Evolutionary conservation across 2,888 invertebrate genomes (phyloP), one percentile per base, ranked within the genome.

Genomic region (Acleris holmiana): DNA sequence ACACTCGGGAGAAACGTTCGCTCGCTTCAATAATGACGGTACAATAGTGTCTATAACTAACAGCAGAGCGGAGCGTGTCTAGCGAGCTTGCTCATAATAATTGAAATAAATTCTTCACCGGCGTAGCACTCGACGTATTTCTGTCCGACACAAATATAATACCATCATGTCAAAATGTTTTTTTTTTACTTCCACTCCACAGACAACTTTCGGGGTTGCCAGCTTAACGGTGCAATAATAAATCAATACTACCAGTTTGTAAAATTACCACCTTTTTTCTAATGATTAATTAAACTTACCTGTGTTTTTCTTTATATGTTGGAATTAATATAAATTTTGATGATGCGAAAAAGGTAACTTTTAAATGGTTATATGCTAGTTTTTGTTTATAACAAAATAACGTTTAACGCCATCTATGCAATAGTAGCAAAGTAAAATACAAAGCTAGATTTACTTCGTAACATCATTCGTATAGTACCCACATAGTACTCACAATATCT

Each of bases 61-160:
- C 82, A 76, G 83, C 78, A 81, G 77, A 77, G 85, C 82, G 80
- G 86, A 79, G 81, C 80, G 79, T 77, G 80, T 80, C 79, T 76
- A 82, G 77, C 77, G 80, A 84, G 84, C 84, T 83, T 85, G 86
- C 78, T 85, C 89, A 89, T 90, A 78, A 73, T 88, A 90, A 85
- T 89, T 87, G 84, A 89, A 90, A 88, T 88, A 90, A 90, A 89
- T 86, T 86, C 82, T 87, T 80, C 86, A 79, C 91, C 91, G 91
- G 91, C 83, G 84, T 80, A 88, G 78, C 81, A 81, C 82, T 73
- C 82, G 84, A 85, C 86, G 85, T 88, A 86, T 85, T 86, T 87
- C 86, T 77, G 77, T 86, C 78, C 82, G 87, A 89, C 88, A 89
- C 87, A 91, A 89, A 89, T 86, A 89, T 86, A 83, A 85, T 88